Evolutionary conservation across 53 echinoderm and acorn worm genomes (phyloP).

Genomic region (Holothuria scabra): DNA sequence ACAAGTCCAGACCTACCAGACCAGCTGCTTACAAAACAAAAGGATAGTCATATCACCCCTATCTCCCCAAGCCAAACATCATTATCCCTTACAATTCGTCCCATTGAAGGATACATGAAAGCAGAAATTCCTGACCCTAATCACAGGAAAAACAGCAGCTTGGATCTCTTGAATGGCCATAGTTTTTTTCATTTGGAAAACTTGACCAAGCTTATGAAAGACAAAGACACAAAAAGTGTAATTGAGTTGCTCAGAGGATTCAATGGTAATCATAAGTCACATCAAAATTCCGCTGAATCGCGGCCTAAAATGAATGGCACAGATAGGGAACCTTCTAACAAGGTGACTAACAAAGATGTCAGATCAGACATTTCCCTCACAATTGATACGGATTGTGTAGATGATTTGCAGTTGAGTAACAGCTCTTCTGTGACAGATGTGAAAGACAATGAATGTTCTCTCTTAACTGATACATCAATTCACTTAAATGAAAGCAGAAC

Average conservation of each 20-base stretch:
- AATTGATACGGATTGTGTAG: too few species aligned
- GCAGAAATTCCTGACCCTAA: too few species aligned
- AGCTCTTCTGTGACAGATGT: too few species aligned
- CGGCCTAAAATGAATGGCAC: constrained; percentile 47
- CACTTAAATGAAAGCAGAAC: too few species aligned
- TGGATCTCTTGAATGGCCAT: constrained; percentile 20
- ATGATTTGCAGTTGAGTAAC: too few species aligned
- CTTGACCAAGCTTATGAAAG: constrained; percentile 43
- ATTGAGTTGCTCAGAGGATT: constrained; percentile 17
- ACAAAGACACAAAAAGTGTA: constrained; percentile 31
- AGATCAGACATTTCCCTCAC: constrained; percentile 14
- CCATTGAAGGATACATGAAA: background rate
- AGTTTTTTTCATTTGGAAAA: constrained; percentile 14
- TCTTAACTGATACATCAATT: too few species aligned
- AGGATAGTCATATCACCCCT: background rate
- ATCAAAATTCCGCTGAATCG: constrained; percentile 23
- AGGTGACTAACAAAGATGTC: constrained; percentile 30
- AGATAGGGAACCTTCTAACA: constrained; percentile 12
- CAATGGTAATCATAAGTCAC: constrained; percentile 37
- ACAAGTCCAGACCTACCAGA: constrained; percentile 84
- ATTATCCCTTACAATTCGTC: constrained; percentile 9
- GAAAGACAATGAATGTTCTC: too few species aligned
- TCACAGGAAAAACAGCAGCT: background rate
- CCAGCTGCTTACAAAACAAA: constrained; percentile 15
- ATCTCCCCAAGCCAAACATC: background rate